Evolutionary conservation across 1,140 invertebrate species (phyloP), one percentile per base, ranked within the genome.

Genomic region (Calephelis nemesis): DNA sequence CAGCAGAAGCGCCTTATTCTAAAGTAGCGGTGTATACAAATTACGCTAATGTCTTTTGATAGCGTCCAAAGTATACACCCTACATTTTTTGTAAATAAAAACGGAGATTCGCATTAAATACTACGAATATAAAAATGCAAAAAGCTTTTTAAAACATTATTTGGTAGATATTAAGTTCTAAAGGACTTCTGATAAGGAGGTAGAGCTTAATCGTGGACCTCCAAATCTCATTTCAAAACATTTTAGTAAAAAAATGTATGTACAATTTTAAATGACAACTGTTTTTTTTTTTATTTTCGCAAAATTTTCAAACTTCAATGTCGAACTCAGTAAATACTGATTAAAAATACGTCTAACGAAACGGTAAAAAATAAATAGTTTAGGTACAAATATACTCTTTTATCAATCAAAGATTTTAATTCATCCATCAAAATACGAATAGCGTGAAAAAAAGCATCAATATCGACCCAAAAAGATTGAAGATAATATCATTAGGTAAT

Each of bases 101-200:
- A 64, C 30, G 15, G 63, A 64, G 63, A 64, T 64, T 64, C 63
- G 47, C 30, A 64, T 47, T 30, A 30, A 64, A 64, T 48, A 64
- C 63, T 48, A 64, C 7, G 47, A 64, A 47, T 64, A 47, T 11
- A 64, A 64, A 48, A 64, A 64, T 64, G 63, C 63, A 60, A 60
- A 60, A 60, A 60, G 54, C 54, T 60, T 58, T 58, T 58, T 58
- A 3, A 58, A 45, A 45, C 39, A 39, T n/a, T 40, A 40, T 60
- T 60, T 60, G 54, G 39, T 60, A 60, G n/a, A 39, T 30, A 60
- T 60, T 60, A 60, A 19, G 39, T n/a, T 40, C 54, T 60, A 60
- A 45, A 12, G 54, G 54, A n/a, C 39, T 60, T 60, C 30, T 11
- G 52, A 11, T 30, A 58, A 6, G 7, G 54, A 58, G 30, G 15